phyloP scores from a whole-genome alignment of 2,797 vertebrate genomes.

The Scomberomorus guttatus region DNA sequence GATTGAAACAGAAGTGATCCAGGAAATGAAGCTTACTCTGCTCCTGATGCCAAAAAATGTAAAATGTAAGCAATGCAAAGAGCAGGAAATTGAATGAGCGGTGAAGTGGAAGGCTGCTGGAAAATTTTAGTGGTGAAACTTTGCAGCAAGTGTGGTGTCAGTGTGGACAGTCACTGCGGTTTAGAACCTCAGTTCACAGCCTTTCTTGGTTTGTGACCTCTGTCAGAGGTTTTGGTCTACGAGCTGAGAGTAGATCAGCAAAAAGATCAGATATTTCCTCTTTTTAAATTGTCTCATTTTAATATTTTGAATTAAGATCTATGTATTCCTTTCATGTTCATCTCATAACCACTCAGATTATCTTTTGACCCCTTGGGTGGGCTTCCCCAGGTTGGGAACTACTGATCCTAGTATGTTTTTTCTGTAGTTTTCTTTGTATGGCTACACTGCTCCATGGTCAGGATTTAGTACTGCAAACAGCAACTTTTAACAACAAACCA shows the following conservation, averaged over 20 bases:
- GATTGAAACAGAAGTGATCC: conserved; percentile 53
- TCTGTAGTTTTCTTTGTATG: background rate
- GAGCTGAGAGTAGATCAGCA: background rate
- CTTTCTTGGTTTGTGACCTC: background rate
- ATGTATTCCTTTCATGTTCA: conserved; percentile 4
- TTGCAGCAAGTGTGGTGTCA: conserved; percentile 8
- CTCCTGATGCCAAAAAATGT: conserved; percentile 17
- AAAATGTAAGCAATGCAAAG: conserved; percentile 50
- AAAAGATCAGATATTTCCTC: background rate
- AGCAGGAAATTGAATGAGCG: conserved; percentile 52
- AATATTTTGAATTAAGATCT: background rate
- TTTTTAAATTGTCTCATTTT: background rate
- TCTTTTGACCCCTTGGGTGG: background rate
- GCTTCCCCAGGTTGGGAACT: background rate
- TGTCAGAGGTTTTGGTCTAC: background rate
- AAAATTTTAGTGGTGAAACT: background rate
- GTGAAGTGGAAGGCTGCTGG: conserved; percentile 8
- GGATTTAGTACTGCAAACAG: background rate
- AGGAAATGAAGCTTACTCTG: conserved; percentile 52
- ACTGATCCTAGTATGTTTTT: too few species aligned
- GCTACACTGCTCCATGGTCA: background rate
- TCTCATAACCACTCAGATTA: background rate
- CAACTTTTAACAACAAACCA: background rate
- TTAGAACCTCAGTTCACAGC: background rate
- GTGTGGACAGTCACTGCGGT: background rate